phyloP scores from a whole-genome alignment of 1,140 invertebrate genomes.

The Lordiphosa mommai region DNA sequence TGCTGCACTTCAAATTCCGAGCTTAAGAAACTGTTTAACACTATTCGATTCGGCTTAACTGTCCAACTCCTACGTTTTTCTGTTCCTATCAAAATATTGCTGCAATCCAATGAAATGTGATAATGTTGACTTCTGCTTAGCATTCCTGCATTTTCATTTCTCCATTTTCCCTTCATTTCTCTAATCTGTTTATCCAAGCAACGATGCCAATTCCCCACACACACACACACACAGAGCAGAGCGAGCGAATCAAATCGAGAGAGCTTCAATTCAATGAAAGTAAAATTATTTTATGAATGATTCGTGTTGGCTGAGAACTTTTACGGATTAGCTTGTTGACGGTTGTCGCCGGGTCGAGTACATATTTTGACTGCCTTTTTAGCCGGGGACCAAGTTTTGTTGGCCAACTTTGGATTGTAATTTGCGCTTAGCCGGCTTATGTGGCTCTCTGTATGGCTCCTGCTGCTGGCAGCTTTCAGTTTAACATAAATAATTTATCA shows the following conservation, averaged over 20 bases:
- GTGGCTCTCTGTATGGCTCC: conserved; percentile 21
- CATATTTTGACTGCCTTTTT: not conserved
- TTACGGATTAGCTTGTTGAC: conserved; percentile 39
- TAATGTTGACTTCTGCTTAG: not conserved
- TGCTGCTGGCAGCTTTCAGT: conserved; percentile 38
- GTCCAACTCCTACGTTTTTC: not conserved
- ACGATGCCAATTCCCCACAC: conserved; percentile 10
- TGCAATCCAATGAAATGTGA: too few relatives aligned
- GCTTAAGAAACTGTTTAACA: too few relatives aligned
- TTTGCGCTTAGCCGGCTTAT: conserved; percentile 46
- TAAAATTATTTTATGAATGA: conserved; percentile 39
- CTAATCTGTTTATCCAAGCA: conserved; percentile 43
- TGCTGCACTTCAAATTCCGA: too few relatives aligned
- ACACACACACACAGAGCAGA: not conserved
- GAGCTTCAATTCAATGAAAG: conserved; percentile 17
- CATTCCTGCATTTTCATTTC: not conserved
- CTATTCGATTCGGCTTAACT: not conserved
- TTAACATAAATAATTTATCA: conserved; percentile 79
- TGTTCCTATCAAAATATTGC: too few relatives aligned
- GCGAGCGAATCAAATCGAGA: conserved; percentile 14
- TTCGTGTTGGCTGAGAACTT: conserved; percentile 28
- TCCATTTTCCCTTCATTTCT: conserved; percentile 6
- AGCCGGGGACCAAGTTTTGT: not conserved
- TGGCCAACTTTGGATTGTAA: conserved; percentile 43
- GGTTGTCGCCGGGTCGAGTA: conserved; percentile 16